A percentile compares a stretch with the other conserved stretches of the same genome.
Conservation (phyloP, 92 coral and sea anemone species). For the Zoanthus gigantus region DNA sequence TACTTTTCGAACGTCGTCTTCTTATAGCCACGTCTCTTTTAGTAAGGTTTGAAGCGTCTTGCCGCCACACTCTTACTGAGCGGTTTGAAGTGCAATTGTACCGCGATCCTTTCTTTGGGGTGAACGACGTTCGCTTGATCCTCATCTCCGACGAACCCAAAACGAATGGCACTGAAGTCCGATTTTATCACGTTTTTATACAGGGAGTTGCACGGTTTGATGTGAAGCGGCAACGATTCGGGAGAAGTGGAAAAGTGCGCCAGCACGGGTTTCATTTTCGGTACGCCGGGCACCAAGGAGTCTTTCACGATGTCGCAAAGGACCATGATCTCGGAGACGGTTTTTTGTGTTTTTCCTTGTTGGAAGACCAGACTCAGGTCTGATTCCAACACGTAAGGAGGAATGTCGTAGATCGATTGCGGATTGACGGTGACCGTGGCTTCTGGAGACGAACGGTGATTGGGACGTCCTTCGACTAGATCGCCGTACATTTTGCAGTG, state of each 20-base stretch:
- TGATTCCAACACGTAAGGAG: background rate
- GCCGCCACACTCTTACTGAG: background rate
- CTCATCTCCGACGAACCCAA: no score
- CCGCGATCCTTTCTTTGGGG: constrained; percentile 22
- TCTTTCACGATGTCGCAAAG: no score
- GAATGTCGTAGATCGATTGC: background rate
- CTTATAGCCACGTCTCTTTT: background rate
- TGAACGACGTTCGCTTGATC: background rate
- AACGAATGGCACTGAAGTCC: background rate
- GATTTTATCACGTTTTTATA: constrained; percentile 8
- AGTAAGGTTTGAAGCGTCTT: background rate
- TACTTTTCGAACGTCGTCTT: no score
- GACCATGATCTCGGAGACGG: no score
- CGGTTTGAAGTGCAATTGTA: constrained; percentile 14
- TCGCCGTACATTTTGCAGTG: background rate
- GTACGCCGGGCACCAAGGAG: no score
- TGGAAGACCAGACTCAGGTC: constrained; percentile 21
- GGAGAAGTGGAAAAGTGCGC: no score
- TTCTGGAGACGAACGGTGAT: no score
- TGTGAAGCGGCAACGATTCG: background rate
- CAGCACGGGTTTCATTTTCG: no score
- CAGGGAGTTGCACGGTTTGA: constrained; percentile 6
- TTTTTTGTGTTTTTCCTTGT: background rate
- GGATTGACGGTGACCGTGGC: background rate
- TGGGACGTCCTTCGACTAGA: no score